Base-by-base conservation (phyloP, 2,113 vertebrate genomes). In the Sinocyclocheilus maitianheensis region DNA sequence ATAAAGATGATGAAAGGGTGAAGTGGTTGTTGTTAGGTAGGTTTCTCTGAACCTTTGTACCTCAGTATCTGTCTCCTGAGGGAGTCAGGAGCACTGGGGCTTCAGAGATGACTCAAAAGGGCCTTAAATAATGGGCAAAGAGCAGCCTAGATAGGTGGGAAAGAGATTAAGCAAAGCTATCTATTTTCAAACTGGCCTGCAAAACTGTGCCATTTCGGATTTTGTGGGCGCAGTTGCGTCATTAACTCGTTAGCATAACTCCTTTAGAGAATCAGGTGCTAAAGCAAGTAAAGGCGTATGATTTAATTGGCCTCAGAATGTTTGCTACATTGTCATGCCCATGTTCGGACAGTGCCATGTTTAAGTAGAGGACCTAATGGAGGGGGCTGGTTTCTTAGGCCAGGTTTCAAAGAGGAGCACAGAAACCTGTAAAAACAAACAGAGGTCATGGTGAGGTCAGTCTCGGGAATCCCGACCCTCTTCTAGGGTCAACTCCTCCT, bases 401-500 rank as follows among this genome's bases (percentile, higher is more conserved):
- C 81, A 8, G 46, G 67, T 87, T 90, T 95, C 93, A 95, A 90
- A 93, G 91, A 93, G 94, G 94, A 94, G 92, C 93, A 90, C 94
- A 94, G 51, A 95, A 97, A 94, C 95, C 96, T 97, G 95, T 91
- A 92, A 95, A 97, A 96, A 97, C 96, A 97, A 95, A 94, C 88
- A 94, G 90, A 95, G 96, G 97, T 98, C 96, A 96, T 86, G 77
- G 89, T 67, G 87, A 93, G 97, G 97, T 98, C 96, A 95, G 91
- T 76, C 88, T 92, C 93, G 89, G 89, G 92, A 93, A 93, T 90
- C 89, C 90, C 91, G 93, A 93, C 92, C 95, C 94, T 93, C 60
- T 86, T 55, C 43, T 26, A 12, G 62, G 58, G 46, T 86, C 84
- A 78, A 87, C 86, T 63, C 90, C 87, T 72, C 81, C 26, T 71